These are phyloP conservation scores for Drymodes brunneopygia DNA, from an alignment of 2,113 vertebrate species.

Conservation along the genomic window DNA sequence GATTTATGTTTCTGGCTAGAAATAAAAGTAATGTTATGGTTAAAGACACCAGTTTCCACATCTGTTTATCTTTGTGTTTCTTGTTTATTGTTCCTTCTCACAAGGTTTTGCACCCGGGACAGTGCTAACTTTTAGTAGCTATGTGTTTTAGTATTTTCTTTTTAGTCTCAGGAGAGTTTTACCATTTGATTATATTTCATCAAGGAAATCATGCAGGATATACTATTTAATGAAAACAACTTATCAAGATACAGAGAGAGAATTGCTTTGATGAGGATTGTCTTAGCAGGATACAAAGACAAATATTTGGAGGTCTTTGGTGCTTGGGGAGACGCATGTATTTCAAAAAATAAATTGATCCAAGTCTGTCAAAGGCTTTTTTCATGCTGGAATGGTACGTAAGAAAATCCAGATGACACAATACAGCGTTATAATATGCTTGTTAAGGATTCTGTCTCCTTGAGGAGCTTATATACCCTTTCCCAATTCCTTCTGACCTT, in stretches of 20 bases:
- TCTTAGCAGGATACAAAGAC: neutral
- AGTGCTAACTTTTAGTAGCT: neutral
- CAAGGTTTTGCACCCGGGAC: neutral
- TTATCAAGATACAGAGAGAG: neutral
- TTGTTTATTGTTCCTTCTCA: neutral
- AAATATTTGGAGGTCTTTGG: neutral
- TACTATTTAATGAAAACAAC: neutral
- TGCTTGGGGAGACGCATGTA: neutral
- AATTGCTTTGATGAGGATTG: neutral
- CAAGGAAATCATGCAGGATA: neutral
- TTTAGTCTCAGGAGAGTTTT: neutral
- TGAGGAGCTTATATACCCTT: neutral
- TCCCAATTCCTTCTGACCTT: neutral
- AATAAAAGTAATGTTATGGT: neutral
- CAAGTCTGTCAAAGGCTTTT: neutral
- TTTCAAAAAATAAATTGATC: constrained; percentile 20
- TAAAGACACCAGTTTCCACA: neutral
- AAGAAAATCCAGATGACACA: neutral
- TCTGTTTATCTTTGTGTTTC: neutral
- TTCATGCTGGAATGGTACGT: neutral
- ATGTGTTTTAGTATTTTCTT: neutral
- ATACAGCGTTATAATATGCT: neutral
- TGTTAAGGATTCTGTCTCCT: neutral
- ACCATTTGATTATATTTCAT: neutral
- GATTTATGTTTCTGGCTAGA: neutral